A percentile compares a stretch with the other conserved stretches of the same genome.
Conservation (phyloP, 2,888 invertebrate species). For the Micropterix aruncella region DNA sequence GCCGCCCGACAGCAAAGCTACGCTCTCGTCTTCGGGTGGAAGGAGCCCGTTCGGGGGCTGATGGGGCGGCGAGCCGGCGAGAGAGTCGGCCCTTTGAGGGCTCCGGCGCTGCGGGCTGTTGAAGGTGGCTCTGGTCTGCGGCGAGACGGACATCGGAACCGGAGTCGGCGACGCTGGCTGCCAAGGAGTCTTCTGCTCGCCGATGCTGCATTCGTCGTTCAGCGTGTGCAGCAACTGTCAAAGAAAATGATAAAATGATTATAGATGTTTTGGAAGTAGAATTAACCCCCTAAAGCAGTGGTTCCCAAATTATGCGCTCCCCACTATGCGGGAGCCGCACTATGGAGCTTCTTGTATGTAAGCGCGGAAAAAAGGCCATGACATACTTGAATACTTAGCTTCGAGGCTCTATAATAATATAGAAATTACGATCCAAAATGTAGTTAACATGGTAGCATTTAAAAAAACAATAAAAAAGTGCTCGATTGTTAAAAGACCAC, state of each 20-base stretch:
- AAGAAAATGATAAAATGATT: constrained; percentile 7
- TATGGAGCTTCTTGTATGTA: too few relatives aligned
- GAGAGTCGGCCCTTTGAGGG: constrained; percentile 13
- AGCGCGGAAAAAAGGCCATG: too few relatives aligned
- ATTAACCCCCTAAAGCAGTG: too few relatives aligned
- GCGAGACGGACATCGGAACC: constrained; percentile 21
- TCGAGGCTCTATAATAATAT: too few relatives aligned
- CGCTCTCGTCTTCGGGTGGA: constrained; percentile 20
- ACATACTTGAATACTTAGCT: too few relatives aligned
- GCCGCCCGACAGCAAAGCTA: constrained; percentile 25
- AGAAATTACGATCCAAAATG: too few relatives aligned
- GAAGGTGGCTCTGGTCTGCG: constrained; percentile 22
- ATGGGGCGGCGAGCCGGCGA: constrained; percentile 10
- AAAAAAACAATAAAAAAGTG: too few relatives aligned
- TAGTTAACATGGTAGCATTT: too few relatives aligned
- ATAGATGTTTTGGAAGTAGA: too few relatives aligned
- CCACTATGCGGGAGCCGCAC: too few relatives aligned
- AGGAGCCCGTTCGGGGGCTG: constrained; percentile 12
- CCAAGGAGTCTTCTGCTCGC: constrained; percentile 31
- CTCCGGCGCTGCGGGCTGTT: constrained; percentile 17
- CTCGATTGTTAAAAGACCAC: too few relatives aligned
- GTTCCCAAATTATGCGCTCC: too few relatives aligned
- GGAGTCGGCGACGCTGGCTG: constrained; percentile 33
- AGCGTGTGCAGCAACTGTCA: constrained; percentile 58
- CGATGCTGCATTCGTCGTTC: constrained; percentile 57